phyloP scores from a whole-genome alignment of 2,113 vertebrate species.

The Pampusana beccarii region DNA sequence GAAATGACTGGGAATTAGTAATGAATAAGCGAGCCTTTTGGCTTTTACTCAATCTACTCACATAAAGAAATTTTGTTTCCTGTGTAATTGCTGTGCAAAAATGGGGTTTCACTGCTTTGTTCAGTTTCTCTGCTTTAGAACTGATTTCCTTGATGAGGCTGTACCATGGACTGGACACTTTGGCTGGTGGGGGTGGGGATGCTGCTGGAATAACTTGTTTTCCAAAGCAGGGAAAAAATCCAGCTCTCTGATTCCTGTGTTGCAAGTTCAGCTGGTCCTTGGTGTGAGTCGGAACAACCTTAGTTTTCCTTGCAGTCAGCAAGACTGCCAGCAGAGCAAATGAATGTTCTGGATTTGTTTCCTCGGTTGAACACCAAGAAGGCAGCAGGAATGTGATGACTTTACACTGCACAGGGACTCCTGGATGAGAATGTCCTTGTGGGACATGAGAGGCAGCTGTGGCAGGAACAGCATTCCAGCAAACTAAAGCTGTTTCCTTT shows the following conservation, averaged over 20 bases:
- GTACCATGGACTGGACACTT: not conserved
- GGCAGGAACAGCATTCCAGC: not conserved
- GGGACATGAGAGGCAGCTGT: not conserved
- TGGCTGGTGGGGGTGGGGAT: not conserved
- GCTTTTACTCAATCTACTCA: conserved; percentile 3
- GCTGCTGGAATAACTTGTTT: not conserved
- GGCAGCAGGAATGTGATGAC: not conserved
- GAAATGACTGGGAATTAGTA: not conserved
- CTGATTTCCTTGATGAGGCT: not conserved
- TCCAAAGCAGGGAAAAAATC: not conserved
- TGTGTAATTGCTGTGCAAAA: conserved; percentile 22
- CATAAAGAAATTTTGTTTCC: not conserved
- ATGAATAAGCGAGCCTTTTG: conserved; percentile 21
- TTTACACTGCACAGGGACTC: not conserved
- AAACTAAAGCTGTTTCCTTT: not conserved
- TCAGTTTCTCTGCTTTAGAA: not conserved
- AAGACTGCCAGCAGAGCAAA: not conserved
- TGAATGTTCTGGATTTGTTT: accelerated
- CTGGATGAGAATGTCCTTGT: not conserved
- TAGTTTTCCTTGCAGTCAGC: not conserved
- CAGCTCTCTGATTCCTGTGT: not conserved
- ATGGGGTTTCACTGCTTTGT: not conserved
- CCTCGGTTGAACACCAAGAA: accelerated
- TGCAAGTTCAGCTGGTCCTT: not conserved
- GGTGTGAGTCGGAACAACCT: accelerated